Evolutionary conservation across 2,888 invertebrate species (phyloP), one percentile per base, ranked within the genome.

Genomic region (Pammene aurita): DNA sequence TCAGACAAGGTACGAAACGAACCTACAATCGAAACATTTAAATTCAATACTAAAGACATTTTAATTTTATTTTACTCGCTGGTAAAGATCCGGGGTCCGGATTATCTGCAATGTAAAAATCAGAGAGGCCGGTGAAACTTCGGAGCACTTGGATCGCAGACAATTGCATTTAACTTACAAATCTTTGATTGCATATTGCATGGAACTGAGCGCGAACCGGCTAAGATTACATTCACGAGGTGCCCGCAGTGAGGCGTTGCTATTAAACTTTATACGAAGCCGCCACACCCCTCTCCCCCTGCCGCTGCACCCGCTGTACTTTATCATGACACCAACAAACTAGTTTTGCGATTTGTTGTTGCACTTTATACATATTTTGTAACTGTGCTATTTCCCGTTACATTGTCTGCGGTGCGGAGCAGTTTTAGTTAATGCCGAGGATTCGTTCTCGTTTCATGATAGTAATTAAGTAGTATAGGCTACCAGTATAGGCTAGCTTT

Each of bases 271-370:
- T 71, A 72, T 69, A 72, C 70, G 63, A 52, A 61, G 60, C 55
- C 61, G 18, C 41, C 61, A 34, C 5, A 10, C 26, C 16, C 48
- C 41, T 48, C 35, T 16, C 46, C 35, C 35, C 54, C n/a, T 4
- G 26, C 54, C 34, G 7, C 7, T 42, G 42, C 58, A 61, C 73
- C 73, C 74, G 66, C 60, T 73, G 72, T 72, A 69, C 71, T 80
- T 74, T 76, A 73, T 75, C 75, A 77, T 75, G 74, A 74, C 67
- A 72, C 71, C 69, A 65, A 72, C 73, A 74, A 74, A 74, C 74
- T 71, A 71, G 68, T 61, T 67, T 58, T 67, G 67, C 71, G 72
- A 73, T 73, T 74, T 72, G 73, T 74, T 67, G 66, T 54, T 58
- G 68, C 67, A 70, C 70, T 69, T 69, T 69, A 65, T 69, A 65